Evolutionary conservation across 2,113 vertebrate species (phyloP).

Genomic region (Apteryx mantelli): DNA sequence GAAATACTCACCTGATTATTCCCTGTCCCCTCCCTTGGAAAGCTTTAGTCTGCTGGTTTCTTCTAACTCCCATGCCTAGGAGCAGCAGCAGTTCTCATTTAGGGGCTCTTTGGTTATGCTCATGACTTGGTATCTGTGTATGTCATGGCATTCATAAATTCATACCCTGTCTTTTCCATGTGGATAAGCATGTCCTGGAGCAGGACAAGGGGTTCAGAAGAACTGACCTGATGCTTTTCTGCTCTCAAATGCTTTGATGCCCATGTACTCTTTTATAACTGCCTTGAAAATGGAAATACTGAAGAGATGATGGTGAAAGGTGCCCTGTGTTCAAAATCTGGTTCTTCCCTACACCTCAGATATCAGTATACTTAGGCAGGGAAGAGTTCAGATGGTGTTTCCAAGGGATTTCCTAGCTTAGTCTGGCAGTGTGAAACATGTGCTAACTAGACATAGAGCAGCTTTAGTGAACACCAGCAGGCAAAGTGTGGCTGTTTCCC

Average conservation of each 20-base stretch:
- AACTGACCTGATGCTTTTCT: neutral
- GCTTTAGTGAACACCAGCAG: neutral
- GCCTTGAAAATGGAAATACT: neutral
- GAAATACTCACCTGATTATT: neutral
- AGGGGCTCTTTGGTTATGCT: neutral
- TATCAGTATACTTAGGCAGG: neutral
- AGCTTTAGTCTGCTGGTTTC: neutral
- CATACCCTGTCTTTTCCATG: neutral
- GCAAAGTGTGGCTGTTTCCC: too few species aligned
- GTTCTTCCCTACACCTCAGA: fast-evolving
- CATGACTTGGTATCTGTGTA: neutral
- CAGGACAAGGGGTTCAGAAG: neutral
- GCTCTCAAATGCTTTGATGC: neutral
- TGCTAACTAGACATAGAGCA: fast-evolving
- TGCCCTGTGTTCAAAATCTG: neutral
- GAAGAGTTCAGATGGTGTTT: neutral
- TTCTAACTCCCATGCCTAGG: neutral
- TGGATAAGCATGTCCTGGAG: neutral
- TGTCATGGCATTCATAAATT: neutral
- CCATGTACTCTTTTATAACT: neutral
- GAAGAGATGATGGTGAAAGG: neutral
- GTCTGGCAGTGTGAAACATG: neutral
- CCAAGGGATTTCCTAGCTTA: neutral
- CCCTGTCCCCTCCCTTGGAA: neutral
- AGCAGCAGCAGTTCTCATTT: slow-evolving; percentile 17